Conservation (phyloP, 2,888 invertebrate genomes). For the Apomyelois bistriatella region DNA sequence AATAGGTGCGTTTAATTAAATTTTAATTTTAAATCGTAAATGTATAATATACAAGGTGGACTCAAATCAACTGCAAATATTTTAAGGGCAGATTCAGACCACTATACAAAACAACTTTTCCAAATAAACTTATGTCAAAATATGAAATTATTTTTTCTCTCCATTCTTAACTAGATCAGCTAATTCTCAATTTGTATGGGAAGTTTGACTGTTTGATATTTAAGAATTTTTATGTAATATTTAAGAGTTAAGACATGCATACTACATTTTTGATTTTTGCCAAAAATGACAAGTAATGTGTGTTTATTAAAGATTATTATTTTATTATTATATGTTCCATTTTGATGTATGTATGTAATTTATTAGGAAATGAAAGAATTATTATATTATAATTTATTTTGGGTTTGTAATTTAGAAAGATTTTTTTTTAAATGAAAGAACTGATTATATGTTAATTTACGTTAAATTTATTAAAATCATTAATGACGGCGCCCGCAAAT, state of each 20-base stretch:
- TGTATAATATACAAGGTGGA: too few species aligned
- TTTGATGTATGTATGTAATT: constrained; percentile 41
- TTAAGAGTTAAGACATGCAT: constrained; percentile 15
- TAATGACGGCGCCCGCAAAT: constrained; percentile 6
- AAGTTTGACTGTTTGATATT: constrained; percentile 10
- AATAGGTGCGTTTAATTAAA: neutral
- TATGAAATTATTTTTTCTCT: too few species aligned
- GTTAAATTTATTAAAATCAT: neutral
- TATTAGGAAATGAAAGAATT: constrained; percentile 32
- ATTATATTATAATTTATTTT: constrained; percentile 21
- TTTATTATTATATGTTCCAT: constrained; percentile 9
- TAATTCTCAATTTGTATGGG: too few species aligned
- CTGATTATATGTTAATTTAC: constrained; percentile 39
- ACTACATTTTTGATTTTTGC: constrained; percentile 24
- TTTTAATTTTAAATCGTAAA: neutral
- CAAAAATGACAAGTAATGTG: constrained; percentile 18
- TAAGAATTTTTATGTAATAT: constrained; percentile 9
- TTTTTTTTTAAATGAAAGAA: constrained; percentile 40
- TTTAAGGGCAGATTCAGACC: too few species aligned
- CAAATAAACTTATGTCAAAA: too few species aligned
- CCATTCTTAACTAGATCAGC: too few species aligned
- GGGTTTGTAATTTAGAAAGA: constrained; percentile 24
- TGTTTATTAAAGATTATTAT: neutral
- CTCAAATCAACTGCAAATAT: too few species aligned
- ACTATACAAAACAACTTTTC: too few species aligned